Evolutionary conservation across 2,797 vertebrate species (phyloP).

Genomic region (Salmo trutta): DNA sequence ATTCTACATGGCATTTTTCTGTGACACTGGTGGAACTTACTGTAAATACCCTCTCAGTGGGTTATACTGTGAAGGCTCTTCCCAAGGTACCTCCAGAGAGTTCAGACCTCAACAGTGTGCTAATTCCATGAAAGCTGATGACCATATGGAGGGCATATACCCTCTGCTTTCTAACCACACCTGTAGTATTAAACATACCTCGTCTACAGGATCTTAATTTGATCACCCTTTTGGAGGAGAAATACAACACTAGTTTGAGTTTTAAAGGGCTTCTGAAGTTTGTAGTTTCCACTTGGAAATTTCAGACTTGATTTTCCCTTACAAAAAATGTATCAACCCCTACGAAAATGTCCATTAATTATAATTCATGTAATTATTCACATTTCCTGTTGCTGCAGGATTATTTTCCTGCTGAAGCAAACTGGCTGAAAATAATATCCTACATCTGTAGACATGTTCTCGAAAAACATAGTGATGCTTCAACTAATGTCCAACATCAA

Average conservation of each 20-base stretch:
- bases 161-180: neutral
- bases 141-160: conserved; percentile 11
- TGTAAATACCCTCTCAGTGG: conserved; percentile 16
- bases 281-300: too few species aligned
- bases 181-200: neutral
- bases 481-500: neutral
- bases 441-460: too few species aligned
- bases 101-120: neutral
- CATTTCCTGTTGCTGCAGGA: too few species aligned
- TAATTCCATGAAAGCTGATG: conserved; percentile 6
- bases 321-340: too few species aligned
- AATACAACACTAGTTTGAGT: too few species aligned
- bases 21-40: neutral
- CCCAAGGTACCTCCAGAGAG: conserved; percentile 7
- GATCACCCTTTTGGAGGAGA: too few species aligned
- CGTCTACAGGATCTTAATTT: neutral
- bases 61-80: neutral
- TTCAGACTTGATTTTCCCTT: too few species aligned
- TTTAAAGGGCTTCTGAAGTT: too few species aligned
- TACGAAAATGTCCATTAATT: too few species aligned
- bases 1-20: neutral
- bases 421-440: too few species aligned
- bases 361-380: too few species aligned
- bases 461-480: neutral
- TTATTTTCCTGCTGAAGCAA: too few species aligned